Percentiles rank a stretch among this genome's conserved stretches.
phyloP scores from a whole-genome alignment of 1,140 invertebrate genomes.

The Grapholita molesta region DNA sequence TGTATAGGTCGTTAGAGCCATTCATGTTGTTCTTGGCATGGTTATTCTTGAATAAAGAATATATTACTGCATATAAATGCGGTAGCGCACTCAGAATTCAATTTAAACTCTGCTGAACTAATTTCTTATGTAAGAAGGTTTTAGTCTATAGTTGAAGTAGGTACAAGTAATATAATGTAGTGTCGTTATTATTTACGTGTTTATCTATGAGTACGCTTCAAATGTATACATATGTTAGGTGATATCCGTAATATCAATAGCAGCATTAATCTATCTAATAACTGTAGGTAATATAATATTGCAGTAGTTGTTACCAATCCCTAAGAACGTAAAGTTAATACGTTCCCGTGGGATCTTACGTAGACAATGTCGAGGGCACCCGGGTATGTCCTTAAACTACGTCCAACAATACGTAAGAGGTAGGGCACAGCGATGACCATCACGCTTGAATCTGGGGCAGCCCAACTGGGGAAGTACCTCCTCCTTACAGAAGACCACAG shows the following conservation, averaged over 20 bases:
- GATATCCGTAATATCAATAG: background rate
- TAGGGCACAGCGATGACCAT: no score
- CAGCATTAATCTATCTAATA: background rate
- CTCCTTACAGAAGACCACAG: no score
- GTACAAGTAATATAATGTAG: background rate
- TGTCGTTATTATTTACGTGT: background rate
- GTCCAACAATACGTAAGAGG: no score
- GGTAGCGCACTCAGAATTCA: background rate
- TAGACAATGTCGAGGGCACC: no score
- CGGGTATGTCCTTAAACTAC: no score
- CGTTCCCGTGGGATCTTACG: no score
- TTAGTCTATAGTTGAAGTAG: background rate
- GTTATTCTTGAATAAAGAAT: background rate
- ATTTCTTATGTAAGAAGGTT: background rate
- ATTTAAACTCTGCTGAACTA: background rate
- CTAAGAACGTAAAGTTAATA: no score
- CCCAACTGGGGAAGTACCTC: no score
- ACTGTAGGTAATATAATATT: no score
- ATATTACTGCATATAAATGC: constrained; percentile 14
- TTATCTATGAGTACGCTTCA: background rate
- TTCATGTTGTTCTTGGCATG: constrained; percentile 17
- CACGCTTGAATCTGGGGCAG: no score
- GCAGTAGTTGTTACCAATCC: no score
- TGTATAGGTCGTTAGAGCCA: constrained; percentile 6
- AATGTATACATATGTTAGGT: background rate